Evolutionary conservation across 2,113 vertebrate genomes (phyloP).

Genomic region (Peromyscus maniculatus): DNA sequence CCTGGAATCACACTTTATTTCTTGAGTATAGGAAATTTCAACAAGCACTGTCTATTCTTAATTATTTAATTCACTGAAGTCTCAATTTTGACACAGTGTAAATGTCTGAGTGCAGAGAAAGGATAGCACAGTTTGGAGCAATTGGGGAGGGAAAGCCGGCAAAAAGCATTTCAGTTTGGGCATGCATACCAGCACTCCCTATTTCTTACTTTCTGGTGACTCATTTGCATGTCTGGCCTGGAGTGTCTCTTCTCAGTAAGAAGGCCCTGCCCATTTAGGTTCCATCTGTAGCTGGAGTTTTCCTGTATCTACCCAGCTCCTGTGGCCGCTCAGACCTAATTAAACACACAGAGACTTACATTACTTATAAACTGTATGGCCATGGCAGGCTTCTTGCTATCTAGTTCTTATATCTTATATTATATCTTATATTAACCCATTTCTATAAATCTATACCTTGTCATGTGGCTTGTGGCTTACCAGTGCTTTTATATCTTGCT

Average conservation of each 20-base stretch:
- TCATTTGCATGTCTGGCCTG: background rate
- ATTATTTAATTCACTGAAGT: background rate
- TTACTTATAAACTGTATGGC: too few species aligned
- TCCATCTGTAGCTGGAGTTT: too few species aligned
- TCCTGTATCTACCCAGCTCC: too few species aligned
- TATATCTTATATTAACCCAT: too few species aligned
- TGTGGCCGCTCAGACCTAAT: too few species aligned
- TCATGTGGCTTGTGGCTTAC: too few species aligned
- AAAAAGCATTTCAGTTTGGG: background rate
- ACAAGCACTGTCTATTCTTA: rapidly evolving
- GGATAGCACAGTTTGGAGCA: background rate
- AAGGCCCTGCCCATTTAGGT: background rate
- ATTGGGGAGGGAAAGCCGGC: background rate
- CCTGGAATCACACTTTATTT: background rate
- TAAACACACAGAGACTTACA: too few species aligned
- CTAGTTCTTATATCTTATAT: too few species aligned
- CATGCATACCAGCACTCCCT: background rate
- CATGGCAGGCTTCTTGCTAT: too few species aligned
- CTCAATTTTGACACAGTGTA: background rate
- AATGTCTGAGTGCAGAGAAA: background rate
- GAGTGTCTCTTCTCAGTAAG: background rate
- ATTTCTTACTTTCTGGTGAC: rapidly evolving
- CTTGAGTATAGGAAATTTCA: background rate
- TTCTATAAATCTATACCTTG: too few species aligned
- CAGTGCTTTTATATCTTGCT: too few species aligned